Conservation (phyloP, 2,888 invertebrate genomes). For the Drosophila antonietae region DNA sequence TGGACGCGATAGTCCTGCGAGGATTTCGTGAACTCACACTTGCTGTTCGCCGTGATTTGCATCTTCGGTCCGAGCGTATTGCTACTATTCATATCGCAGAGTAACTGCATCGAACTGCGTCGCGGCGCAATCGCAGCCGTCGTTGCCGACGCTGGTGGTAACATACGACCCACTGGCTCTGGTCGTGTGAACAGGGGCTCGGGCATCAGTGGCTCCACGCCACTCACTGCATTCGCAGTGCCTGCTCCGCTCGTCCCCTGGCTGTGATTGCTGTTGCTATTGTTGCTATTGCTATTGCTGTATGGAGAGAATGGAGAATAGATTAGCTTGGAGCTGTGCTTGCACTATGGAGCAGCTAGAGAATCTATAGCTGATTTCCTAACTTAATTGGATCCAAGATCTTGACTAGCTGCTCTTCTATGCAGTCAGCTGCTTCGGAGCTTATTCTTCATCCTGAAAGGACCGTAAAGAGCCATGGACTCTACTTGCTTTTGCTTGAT, state of each 20-base stretch:
- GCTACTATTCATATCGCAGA: constrained; percentile 33
- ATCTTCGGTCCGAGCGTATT: constrained; percentile 64
- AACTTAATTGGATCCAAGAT: not conserved
- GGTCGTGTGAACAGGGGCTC: constrained; percentile 19
- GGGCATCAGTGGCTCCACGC: constrained; percentile 23
- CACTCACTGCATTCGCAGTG: not conserved
- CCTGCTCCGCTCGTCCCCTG: not conserved
- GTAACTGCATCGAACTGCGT: constrained; percentile 33
- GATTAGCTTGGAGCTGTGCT: not conserved
- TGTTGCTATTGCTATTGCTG: constrained; percentile 3
- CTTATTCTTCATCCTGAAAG: not conserved
- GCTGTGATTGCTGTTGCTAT: not conserved
- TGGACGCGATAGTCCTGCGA: constrained; percentile 85
- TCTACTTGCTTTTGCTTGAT: not conserved
- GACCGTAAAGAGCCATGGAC: not conserved
- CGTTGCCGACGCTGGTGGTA: constrained; percentile 28
- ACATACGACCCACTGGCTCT: constrained; percentile 31
- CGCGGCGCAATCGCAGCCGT: constrained; percentile 15
- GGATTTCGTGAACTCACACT: constrained; percentile 81
- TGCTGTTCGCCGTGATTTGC: constrained; percentile 69
- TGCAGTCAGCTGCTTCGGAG: not conserved
- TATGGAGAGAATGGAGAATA: not conserved
- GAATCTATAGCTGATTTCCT: not conserved
- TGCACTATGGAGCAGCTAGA: not conserved
- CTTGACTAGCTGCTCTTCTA: not conserved